Base-by-base conservation (phyloP, 2,797 vertebrate genomes). In the Enteromius thamalakanensis region DNA sequence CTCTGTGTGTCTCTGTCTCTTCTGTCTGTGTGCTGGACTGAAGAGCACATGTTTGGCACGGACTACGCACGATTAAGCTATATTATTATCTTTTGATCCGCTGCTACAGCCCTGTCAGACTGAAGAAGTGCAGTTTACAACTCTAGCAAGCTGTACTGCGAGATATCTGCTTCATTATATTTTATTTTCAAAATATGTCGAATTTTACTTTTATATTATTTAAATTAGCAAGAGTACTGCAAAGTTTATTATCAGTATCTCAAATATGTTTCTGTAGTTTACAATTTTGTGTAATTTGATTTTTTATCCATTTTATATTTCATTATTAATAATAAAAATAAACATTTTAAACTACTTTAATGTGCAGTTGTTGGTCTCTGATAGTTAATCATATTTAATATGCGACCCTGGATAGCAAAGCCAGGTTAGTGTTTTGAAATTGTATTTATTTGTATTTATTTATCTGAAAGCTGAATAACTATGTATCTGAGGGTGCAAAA, bases 21-120 rank as follows among this genome's bases (percentile, higher is more conserved):
- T 68, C 37, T 60, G 19, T 23, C 42, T 69, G 42, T 21, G 70
- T 26, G 60, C 58, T 26, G 55, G 42, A 72, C 55, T 64, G 19
- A 72, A 68, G 40, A 67, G 51, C 78, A 80, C 72, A 40, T 82
- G 51, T 83, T 62, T 60, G 74, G 71, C 79, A 76, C 40, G 62
- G 55, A 51, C 40, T 4, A 62, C 3, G 51, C 69, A 42, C 19
- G 21, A 80, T 70, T 53, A 71, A 49, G 75, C 55, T n/a, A 75
- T 72, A 79, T 55, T 70, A 77, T 53, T 40, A 21, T 85, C 72
- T 85, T 76, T 75, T 58, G 47, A 53, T 75, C 69, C 51, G 45
- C 62, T 4, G 32, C 21, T 76, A 62, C 55, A 40, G 55, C 51
- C 3, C 42, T 74, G 51, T 74, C 29, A 74, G 21, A 51, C 42